Conservation (phyloP, 2,113 vertebrate genomes). For the Nibea albiflora region DNA sequence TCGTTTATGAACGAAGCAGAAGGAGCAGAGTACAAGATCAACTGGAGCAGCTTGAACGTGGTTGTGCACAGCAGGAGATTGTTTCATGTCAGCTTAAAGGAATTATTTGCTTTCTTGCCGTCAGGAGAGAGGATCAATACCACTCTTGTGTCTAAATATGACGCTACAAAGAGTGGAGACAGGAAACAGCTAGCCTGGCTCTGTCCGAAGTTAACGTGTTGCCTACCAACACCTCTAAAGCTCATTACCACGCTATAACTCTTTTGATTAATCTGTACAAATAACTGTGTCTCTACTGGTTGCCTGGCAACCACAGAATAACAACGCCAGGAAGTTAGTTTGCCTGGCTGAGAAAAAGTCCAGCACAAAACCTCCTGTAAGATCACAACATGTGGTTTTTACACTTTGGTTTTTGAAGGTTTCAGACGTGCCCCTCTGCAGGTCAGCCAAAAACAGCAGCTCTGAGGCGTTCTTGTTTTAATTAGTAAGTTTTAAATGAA, state of each 20-base stretch:
- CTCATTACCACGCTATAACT: not conserved
- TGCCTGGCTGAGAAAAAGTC: not conserved
- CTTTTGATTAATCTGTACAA: not conserved
- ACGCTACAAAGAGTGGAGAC: not conserved
- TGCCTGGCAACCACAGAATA: not conserved
- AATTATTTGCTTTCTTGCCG: not conserved
- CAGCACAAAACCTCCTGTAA: not conserved
- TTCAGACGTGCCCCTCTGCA: not conserved
- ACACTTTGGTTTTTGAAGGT: not conserved
- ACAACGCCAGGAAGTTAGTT: not conserved
- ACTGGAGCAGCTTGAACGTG: not conserved
- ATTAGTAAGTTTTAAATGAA: not conserved
- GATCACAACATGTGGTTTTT: no score
- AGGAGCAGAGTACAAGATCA: conserved; percentile 26
- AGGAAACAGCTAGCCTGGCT: not conserved
- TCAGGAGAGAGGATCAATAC: no score
- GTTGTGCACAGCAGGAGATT: not conserved
- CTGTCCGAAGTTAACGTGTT: not conserved
- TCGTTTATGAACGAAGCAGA: not conserved
- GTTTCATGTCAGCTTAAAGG: not conserved
- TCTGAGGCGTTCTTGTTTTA: not conserved
- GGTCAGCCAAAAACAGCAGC: not conserved
- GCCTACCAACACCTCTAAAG: not conserved
- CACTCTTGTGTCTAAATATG: not conserved
- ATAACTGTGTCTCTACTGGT: no score